phyloP scores from a whole-genome alignment of 2,888 invertebrate species.

The Clunio marinus region DNA sequence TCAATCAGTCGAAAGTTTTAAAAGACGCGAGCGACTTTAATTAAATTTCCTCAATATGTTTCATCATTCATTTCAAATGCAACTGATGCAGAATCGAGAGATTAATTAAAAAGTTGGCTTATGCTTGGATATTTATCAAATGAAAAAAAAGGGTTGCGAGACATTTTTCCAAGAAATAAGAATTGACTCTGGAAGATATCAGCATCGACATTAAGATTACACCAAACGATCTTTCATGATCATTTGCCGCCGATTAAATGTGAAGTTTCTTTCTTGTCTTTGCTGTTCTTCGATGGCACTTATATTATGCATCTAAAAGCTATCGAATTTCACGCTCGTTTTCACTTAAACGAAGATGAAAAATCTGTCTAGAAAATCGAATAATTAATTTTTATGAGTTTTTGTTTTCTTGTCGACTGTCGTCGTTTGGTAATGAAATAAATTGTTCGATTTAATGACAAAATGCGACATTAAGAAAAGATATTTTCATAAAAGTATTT shows the following conservation, averaged over 20 bases:
- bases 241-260: conserved; percentile 24
- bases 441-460: conserved; percentile 37
- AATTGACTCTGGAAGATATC: background rate
- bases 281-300: background rate
- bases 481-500: background rate
- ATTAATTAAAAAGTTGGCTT: background rate
- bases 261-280: background rate
- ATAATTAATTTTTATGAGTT: conserved; percentile 38
- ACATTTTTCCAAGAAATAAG: conserved; percentile 27
- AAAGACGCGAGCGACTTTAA: no score
- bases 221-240: conserved; percentile 2
- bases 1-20: background rate
- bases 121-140: background rate
- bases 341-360: background rate
- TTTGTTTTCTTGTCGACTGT: background rate
- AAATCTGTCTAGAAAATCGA: conserved; percentile 23
- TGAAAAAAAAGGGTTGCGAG: conserved; percentile 21
- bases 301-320: conserved; percentile 27
- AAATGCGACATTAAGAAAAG: background rate
- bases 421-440: conserved; percentile 36
- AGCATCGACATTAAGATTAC: conserved; percentile 16
- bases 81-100: background rate
- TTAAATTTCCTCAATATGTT: background rate
- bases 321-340: conserved; percentile 38
- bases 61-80: conserved; percentile 4